Evolutionary conservation across 2,888 invertebrate species (phyloP).

Genomic region (Aradus depressus): DNA sequence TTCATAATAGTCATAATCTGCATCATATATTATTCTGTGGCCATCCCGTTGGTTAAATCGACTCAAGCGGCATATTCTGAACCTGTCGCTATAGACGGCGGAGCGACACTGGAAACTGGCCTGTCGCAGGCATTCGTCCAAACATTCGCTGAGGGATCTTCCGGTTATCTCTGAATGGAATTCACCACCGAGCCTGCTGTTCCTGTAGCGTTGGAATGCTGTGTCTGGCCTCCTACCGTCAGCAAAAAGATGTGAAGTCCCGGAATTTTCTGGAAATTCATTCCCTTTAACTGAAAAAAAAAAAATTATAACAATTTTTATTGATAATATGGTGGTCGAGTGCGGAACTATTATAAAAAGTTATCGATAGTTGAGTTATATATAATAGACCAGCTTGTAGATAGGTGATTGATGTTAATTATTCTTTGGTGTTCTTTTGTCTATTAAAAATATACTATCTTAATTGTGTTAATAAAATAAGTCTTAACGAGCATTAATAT

Average conservation of each 20-base stretch:
- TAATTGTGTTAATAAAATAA: too few relatives aligned
- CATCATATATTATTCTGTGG: slow-evolving; percentile 78
- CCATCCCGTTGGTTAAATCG: slow-evolving; percentile 79
- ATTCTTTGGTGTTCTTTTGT: too few relatives aligned
- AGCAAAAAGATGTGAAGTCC: slow-evolving; percentile 72
- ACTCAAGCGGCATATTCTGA: slow-evolving; percentile 70
- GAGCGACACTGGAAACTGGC: slow-evolving; percentile 83
- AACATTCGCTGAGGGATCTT: slow-evolving; percentile 74
- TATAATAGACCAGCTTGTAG: too few relatives aligned
- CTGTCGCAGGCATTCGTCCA: slow-evolving; percentile 80
- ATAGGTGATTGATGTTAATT: too few relatives aligned
- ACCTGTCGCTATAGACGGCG: slow-evolving; percentile 77
- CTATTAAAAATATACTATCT: too few relatives aligned
- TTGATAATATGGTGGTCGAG: too few relatives aligned
- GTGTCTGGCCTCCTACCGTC: slow-evolving; percentile 74
- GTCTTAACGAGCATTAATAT: too few relatives aligned
- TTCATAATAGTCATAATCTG: slow-evolving; percentile 87
- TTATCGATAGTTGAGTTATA: too few relatives aligned
- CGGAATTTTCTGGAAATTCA: slow-evolving; percentile 79
- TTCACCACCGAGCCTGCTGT: slow-evolving; percentile 75
- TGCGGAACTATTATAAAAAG: too few relatives aligned
- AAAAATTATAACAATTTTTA: not conserved
- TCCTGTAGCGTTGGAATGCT: slow-evolving; percentile 77
- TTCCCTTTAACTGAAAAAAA: slow-evolving; percentile 59
- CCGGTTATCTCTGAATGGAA: slow-evolving; percentile 84